phyloP scores from a whole-genome alignment of 2,888 invertebrate genomes.

The Tineola bisselliella region DNA sequence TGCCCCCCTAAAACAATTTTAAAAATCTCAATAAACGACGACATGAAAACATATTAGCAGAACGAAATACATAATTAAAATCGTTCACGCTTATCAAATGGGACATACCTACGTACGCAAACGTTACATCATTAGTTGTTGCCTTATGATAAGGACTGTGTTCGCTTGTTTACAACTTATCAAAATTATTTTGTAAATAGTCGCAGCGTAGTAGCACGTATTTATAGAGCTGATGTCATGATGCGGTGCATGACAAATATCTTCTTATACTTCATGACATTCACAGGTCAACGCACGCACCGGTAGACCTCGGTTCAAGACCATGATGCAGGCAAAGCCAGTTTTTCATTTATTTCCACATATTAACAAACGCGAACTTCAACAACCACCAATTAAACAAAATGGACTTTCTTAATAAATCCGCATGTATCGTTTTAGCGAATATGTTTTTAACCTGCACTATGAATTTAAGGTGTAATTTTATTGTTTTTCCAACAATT shows the following conservation, averaged over 20 bases:
- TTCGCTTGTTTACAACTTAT: background rate
- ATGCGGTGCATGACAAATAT: constrained; percentile 33
- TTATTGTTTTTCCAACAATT: no score
- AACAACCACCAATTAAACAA: background rate
- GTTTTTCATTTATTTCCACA: constrained; percentile 4
- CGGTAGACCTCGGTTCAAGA: constrained; percentile 30
- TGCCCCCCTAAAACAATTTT: background rate
- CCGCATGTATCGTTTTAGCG: background rate
- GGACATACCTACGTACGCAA: no score
- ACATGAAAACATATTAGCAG: no score
- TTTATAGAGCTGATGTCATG: constrained; percentile 12
- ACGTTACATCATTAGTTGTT: background rate
- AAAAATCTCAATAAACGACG: no score
- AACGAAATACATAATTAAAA: no score
- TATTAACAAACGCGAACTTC: background rate
- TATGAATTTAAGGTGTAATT: no score
- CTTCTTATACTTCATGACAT: constrained; percentile 36
- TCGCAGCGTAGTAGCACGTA: background rate
- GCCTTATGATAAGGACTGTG: background rate
- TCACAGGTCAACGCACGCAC: constrained; percentile 50
- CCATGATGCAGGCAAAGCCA: constrained; percentile 2
- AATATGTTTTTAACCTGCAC: background rate
- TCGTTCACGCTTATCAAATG: no score
- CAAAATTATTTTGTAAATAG: constrained; percentile 5
- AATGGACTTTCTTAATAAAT: background rate